These are phyloP conservation scores for Deroptyus accipitrinus DNA, from an alignment of 2,113 vertebrate genomes.

Conservation along the genomic window DNA sequence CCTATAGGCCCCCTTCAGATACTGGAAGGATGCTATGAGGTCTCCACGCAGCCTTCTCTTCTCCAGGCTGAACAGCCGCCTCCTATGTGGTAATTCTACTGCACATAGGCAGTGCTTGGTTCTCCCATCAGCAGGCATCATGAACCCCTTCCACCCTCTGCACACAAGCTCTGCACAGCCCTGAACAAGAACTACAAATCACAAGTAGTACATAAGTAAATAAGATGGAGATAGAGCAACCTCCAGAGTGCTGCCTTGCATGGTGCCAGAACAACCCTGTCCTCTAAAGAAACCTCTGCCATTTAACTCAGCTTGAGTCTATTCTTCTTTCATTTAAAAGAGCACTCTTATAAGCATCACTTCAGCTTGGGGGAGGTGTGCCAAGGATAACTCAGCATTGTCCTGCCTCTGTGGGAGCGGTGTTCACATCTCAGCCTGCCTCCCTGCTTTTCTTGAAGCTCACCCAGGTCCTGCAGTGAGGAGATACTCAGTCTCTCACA, in stretches of 20 bases:
- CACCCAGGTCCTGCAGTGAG: background rate
- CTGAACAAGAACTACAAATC: background rate
- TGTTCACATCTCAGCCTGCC: background rate
- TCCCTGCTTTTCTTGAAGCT: background rate
- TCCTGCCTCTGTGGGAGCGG: background rate
- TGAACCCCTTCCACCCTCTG: background rate
- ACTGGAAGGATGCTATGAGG: too few relatives aligned
- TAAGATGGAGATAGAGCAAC: background rate
- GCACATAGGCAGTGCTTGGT: background rate
- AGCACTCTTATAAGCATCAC: background rate
- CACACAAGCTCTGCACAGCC: background rate
- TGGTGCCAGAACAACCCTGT: background rate
- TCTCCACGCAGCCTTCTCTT: too few relatives aligned
- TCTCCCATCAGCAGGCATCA: background rate
- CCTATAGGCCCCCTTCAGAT: too few relatives aligned
- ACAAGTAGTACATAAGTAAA: background rate
- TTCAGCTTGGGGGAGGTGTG: rapidly evolving
- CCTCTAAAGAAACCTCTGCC: background rate
- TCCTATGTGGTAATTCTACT: background rate
- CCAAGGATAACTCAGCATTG: background rate
- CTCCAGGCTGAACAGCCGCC: background rate
- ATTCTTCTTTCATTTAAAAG: conserved; percentile 30
- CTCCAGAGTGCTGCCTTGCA: background rate
- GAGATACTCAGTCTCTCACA: background rate
- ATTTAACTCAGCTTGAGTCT: background rate